Base-by-base conservation (phyloP, 2,888 invertebrate species). In the Acleris emargana region DNA sequence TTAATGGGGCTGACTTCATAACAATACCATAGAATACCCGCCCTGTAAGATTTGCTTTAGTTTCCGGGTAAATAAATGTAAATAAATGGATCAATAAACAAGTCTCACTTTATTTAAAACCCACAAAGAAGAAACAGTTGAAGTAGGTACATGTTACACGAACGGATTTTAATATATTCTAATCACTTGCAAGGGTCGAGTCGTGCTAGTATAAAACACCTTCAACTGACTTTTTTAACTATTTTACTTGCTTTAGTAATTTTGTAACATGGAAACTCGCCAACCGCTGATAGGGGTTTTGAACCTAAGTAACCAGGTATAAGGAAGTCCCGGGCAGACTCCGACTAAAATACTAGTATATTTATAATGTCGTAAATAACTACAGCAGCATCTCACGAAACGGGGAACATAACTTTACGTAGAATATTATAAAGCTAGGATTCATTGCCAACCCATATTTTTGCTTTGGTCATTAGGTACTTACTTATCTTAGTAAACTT, bases 331-430 rank as follows among this genome's bases (percentile, higher is more conserved):
- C 9, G 17, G 49, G 11, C 17, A 45, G 17, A 17, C 17, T n/a
- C 45, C 17, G 45, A 45, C 45, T 45, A 45, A n/a, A n/a, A n/a
- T 17, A 17, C 45, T 45, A 16, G 16, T 43, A 43, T 43, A 45
- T 45, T 42, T 67, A 57, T 50, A 52, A 62, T 62, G 52, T 49
- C 53, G 49, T 67, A 67, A 58, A 62, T 58, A 67, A 58, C 25
- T 25, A 18, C 22, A 45, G 58, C 66, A 59, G 60, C 58, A 67
- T 62, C 62, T 42, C 62, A 62, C 58, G 53, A 58, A 62, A 62
- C 45, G 45, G 45, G 38, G 67, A 74, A 77, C 82, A 83, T 83
- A 80, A 76, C 75, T 77, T 68, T 79, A 80, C 80, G 83, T 81
- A 78, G 57, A 66, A 60, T 74, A 73, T 66, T 66, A 62, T 68